phyloP scores from a whole-genome alignment of 2,113 vertebrate species.

The Microcebus ravelobensis region DNA sequence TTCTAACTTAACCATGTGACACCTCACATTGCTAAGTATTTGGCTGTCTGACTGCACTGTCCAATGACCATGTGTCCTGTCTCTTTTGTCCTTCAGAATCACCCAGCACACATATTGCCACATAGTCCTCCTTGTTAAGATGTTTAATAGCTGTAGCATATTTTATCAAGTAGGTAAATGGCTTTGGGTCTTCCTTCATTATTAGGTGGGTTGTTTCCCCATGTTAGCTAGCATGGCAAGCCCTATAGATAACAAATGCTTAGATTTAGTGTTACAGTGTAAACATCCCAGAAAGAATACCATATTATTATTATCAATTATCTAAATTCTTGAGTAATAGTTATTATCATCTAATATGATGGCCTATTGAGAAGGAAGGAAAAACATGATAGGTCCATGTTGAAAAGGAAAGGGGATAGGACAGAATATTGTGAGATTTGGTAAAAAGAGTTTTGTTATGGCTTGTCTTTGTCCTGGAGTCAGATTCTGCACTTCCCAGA shows the following conservation, averaged over 20 bases:
- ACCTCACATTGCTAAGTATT: neutral
- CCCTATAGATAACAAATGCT: neutral
- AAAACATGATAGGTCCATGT: neutral
- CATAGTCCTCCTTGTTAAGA: neutral
- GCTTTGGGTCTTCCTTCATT: conserved; percentile 6
- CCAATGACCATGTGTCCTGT: neutral
- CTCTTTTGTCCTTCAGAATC: neutral
- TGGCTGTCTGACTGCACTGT: neutral
- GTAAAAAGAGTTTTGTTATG: neutral
- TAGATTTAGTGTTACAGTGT: neutral
- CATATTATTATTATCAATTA: neutral
- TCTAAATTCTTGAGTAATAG: neutral
- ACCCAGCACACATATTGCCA: neutral
- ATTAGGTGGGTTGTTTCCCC: neutral
- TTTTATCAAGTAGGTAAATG: neutral
- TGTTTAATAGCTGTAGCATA: neutral
- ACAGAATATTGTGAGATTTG: neutral
- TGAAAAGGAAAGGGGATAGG: neutral
- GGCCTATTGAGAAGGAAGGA: neutral
- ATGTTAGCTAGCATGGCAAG: neutral
- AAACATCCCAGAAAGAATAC: neutral
- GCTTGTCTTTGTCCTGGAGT: neutral
- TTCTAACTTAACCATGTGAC: neutral
- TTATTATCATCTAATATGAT: neutral
- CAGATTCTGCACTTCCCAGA: neutral